Conservation (phyloP, 1,140 invertebrate genomes). For the Eumaeus atala region DNA sequence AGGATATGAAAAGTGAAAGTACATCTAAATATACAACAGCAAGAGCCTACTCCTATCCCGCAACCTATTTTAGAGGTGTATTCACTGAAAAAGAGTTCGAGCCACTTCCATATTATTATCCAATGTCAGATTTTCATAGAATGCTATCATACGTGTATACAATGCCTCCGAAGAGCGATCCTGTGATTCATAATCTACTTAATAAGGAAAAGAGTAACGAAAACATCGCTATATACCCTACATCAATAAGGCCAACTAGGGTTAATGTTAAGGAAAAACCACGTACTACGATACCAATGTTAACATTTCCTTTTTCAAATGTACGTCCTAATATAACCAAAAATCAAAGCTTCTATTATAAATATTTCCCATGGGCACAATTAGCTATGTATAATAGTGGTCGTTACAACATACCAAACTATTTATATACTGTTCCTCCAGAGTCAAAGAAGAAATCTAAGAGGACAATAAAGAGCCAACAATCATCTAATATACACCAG, state of each 20-base stretch:
- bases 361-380: conserved; percentile 36
- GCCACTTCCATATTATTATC: conserved; percentile 49
- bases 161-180: conserved; percentile 3
- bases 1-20: conserved; percentile 20
- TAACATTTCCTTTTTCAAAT: conserved; percentile 49
- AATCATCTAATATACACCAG: background rate
- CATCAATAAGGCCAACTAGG: background rate
- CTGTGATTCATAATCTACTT: background rate
- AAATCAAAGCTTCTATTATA: conserved; percentile 32
- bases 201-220: background rate
- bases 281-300: conserved; percentile 16
- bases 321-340: conserved; percentile 35
- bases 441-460: too few species aligned
- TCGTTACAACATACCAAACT: conserved; percentile 24
- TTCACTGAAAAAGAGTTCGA: conserved; percentile 30
- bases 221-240: background rate
- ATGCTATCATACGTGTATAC: conserved; percentile 32
- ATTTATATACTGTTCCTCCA: conserved; percentile 20
- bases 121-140: conserved; percentile 44
- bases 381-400: conserved; percentile 28
- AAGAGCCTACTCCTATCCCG: conserved; percentile 20
- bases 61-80: conserved; percentile 28
- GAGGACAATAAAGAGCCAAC: too few species aligned
- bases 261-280: background rate
- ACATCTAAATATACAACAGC: conserved; percentile 19